phyloP scores from a whole-genome alignment of 2,113 vertebrate genomes.

The Saiga tatarica region DNA sequence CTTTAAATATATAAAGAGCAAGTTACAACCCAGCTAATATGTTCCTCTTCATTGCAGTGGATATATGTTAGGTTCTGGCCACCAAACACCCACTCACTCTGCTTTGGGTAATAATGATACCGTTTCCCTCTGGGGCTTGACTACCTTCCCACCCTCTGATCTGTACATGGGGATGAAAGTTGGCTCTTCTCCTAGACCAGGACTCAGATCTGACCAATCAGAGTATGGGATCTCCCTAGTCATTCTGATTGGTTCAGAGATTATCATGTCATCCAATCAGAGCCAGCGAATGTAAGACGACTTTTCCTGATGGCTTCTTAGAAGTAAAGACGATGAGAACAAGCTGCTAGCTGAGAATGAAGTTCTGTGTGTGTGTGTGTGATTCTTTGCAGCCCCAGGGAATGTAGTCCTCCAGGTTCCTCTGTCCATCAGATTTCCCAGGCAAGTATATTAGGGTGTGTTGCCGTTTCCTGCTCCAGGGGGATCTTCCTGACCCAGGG shows the following conservation, averaged over 20 bases:
- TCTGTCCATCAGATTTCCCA: not conserved
- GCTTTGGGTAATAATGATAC: not conserved
- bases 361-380: not conserved
- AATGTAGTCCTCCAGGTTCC: not conserved
- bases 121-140: not conserved
- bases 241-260: not conserved
- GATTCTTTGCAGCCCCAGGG: not conserved
- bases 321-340: not conserved
- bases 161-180: not conserved
- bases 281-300: not conserved
- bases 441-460: not conserved
- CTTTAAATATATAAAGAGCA: not conserved
- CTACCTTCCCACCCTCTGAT: not conserved
- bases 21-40: not conserved
- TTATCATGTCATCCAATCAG: not conserved
- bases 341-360: not conserved
- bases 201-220: not conserved
- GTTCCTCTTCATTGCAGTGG: not conserved
- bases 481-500: not conserved
- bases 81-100: not conserved
- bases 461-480: not conserved
- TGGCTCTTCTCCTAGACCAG: not conserved
- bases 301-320: not conserved
- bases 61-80: not conserved
- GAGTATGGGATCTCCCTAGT: not conserved